Base-by-base conservation (phyloP, 2,888 invertebrate genomes). In the Dromius quadrimaculatus region DNA sequence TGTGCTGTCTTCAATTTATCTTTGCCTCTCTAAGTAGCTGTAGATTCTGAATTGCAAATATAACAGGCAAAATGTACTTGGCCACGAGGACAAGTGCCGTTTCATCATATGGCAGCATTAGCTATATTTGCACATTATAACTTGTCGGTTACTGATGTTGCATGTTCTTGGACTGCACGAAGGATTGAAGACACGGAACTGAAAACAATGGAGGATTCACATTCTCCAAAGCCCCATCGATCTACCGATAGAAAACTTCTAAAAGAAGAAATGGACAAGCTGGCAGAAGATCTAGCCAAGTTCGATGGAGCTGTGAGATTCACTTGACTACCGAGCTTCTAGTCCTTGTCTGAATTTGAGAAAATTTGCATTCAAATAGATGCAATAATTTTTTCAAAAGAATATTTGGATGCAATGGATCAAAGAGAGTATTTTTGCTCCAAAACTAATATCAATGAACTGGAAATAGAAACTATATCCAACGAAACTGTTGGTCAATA, bases 21-120 rank as follows among this genome's bases (percentile, higher is more conserved):
- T n/a, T n/a, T n/a, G n/a, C n/a, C n/a, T n/a, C n/a, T n/a, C n/a
- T n/a, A n/a, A n/a, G n/a, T n/a, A n/a, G n/a, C n/a, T n/a, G n/a
- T n/a, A n/a, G n/a, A n/a, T n/a, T n/a, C n/a, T n/a, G n/a, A n/a
- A n/a, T n/a, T n/a, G n/a, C n/a, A n/a, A n/a, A n/a, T n/a, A n/a
- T n/a, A n/a, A n/a, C n/a, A n/a, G n/a, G n/a, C n/a, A n/a, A n/a
- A n/a, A n/a, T 62, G 62, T 11, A 20, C 38, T n/a, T 62, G 62
- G 19, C 62, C 62, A 3, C 20, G 62, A 41, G 62, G 41, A 3
- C 62, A 62, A 34, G 36, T 62, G 8, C 11, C 22, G 8, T 62
- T 41, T 13, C 62, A 62, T 41, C 62, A 62, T 20, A 41, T 62
- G 41, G 62, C 62, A 13, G 62, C 41, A 20, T 41, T 41, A 22